phyloP scores from a whole-genome alignment of 2,888 invertebrate genomes.

The Ornithoptera alexandrae region DNA sequence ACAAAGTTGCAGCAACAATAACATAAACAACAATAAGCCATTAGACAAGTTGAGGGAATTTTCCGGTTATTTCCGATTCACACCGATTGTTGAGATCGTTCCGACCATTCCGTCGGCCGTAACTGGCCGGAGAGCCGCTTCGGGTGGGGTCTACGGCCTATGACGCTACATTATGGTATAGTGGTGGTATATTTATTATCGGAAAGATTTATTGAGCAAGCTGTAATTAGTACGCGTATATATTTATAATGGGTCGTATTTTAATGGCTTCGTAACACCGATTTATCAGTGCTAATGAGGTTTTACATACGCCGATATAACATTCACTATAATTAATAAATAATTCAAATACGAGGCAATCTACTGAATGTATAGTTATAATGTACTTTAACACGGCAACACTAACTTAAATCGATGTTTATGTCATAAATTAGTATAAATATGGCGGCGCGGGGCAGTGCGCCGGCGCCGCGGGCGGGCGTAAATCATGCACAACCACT shows the following conservation, averaged over 20 bases:
- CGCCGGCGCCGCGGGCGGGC: conserved; percentile 76
- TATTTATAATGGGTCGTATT: conserved; percentile 51
- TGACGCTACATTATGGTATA: conserved; percentile 59
- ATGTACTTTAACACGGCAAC: conserved; percentile 42
- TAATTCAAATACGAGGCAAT: conserved; percentile 6
- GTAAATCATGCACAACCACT: conserved; percentile 77
- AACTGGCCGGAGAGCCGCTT: conserved; percentile 59
- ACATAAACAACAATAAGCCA: conserved; percentile 72
- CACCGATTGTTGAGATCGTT: conserved; percentile 70
- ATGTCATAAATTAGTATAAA: conserved; percentile 76
- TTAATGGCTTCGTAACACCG: conserved; percentile 44
- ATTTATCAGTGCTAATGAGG: conserved; percentile 54
- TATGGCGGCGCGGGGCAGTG: conserved; percentile 59
- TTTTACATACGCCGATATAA: conserved; percentile 39
- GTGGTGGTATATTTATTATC: conserved; percentile 68
- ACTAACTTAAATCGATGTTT: conserved; percentile 66
- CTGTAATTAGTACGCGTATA: conserved; percentile 68
- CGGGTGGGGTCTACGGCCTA: conserved; percentile 76
- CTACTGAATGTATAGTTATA: conserved; percentile 31
- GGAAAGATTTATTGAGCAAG: conserved; percentile 67
- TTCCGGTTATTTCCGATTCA: conserved; percentile 79
- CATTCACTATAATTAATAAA: conserved; percentile 26
- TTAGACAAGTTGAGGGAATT: conserved; percentile 77
- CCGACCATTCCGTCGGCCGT: conserved; percentile 49
- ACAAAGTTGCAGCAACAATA: conserved; percentile 43